Percentiles rank a stretch among this genome's conserved stretches.
Conservation (phyloP, 2,888 invertebrate genomes). For the Dolomedes plantarius region DNA sequence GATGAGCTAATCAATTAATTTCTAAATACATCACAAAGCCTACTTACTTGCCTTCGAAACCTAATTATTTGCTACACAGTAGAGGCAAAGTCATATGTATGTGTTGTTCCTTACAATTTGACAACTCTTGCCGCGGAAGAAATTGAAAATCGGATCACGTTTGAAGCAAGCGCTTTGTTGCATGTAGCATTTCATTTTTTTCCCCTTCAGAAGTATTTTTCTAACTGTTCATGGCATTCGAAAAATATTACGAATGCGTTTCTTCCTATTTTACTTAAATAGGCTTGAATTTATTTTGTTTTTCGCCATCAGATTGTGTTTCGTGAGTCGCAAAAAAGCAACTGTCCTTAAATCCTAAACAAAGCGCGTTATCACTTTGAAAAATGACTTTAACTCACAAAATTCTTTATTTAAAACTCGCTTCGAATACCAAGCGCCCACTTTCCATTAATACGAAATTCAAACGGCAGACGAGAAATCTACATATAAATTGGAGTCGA, state of each 20-base stretch:
- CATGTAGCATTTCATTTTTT: background rate
- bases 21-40: no score
- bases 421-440: constrained; percentile 36
- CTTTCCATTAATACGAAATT: constrained; percentile 50
- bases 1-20: no score
- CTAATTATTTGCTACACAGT: no score
- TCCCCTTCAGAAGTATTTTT: background rate
- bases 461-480: constrained; percentile 36
- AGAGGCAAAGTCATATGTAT: no score
- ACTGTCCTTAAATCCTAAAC: background rate
- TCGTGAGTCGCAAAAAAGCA: background rate
- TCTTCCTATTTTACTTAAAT: background rate
- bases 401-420: constrained; percentile 22
- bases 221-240: background rate
- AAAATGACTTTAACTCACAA: background rate
- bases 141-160: background rate
- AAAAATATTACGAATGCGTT: background rate
- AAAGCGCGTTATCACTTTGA: constrained; percentile 2
- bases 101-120: no score
- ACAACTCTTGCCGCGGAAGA: no score
- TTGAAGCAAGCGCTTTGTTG: background rate
- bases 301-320: background rate
- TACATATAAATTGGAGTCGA: constrained; percentile 63
- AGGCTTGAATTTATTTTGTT: background rate
- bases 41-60: no score